A percentile compares a stretch with the other conserved stretches of the same genome.
phyloP scores from a whole-genome alignment of 2,888 invertebrate species.

The Bellardia bayeri region DNA sequence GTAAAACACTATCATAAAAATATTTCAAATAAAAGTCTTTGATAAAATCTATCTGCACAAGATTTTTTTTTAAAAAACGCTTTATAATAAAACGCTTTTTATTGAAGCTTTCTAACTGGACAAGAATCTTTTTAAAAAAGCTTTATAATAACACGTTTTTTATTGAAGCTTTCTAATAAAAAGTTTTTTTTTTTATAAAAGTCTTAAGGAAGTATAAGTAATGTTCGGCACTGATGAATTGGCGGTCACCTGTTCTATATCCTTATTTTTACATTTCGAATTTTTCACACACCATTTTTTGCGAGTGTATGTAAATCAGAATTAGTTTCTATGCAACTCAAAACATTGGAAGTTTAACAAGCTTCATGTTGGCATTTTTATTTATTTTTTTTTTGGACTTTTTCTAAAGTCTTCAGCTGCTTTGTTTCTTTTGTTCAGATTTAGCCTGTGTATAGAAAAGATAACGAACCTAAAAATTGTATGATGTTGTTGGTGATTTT shows the following conservation, averaged over 20 bases:
- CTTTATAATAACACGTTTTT: no score
- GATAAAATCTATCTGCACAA: not conserved
- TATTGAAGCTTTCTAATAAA: no score
- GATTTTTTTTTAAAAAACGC: no score
- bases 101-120: no score
- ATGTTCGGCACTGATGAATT: no score
- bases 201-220: no score
- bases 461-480: constrained; percentile 70
- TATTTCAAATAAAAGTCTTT: not conserved
- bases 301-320: constrained; percentile 42
- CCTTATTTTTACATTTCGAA: no score
- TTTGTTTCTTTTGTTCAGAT: constrained; percentile 52
- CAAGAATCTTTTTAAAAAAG: no score
- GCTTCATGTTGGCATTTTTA: constrained; percentile 45
- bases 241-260: no score
- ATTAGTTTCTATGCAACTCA: constrained; percentile 24
- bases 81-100: no score
- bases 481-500: constrained; percentile 44
- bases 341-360: constrained; percentile 65
- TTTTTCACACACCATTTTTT: not conserved
- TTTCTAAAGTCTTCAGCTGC: constrained; percentile 1
- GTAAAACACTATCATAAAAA: no score
- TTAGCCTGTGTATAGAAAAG: constrained; percentile 50
- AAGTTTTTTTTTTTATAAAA: no score
- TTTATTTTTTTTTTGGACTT: constrained; percentile 6